phyloP scores from a whole-genome alignment of 2,888 invertebrate species.

The Pyrochroa serraticornis region DNA sequence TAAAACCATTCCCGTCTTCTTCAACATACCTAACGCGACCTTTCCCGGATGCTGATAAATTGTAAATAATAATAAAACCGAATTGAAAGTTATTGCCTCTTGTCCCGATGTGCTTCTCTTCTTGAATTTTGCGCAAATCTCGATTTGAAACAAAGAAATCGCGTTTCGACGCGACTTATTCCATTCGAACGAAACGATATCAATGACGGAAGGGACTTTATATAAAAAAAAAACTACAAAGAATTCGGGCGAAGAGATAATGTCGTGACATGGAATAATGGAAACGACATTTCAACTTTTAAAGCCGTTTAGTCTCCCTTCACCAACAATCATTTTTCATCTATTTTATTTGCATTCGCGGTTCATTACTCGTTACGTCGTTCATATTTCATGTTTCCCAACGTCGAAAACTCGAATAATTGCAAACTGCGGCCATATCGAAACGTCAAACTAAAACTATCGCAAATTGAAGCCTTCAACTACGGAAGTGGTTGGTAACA shows the following conservation, averaged over 20 bases:
- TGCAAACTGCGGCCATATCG: too few species aligned
- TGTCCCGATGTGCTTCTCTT: too few species aligned
- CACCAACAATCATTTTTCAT: slow-evolving; percentile 14
- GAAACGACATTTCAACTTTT: slow-evolving; percentile 19
- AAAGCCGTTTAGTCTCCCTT: slow-evolving; percentile 11
- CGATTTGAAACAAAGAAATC: slow-evolving; percentile 15
- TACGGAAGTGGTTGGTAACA: too few species aligned
- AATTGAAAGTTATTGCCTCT: too few species aligned
- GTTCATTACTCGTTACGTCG: slow-evolving; percentile 6
- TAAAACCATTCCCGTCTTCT: too few species aligned
- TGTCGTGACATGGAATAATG: slow-evolving; percentile 28
- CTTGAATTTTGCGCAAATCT: not conserved
- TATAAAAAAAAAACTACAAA: slow-evolving; percentile 17
- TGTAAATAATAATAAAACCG: too few species aligned
- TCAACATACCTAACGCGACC: not conserved
- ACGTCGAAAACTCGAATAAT: too few species aligned
- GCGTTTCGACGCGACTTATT: slow-evolving; percentile 9
- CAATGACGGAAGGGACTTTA: slow-evolving; percentile 31
- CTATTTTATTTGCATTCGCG: slow-evolving; percentile 18
- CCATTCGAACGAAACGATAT: slow-evolving; percentile 29
- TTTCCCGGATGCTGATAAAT: not conserved
- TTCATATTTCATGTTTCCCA: slow-evolving; percentile 6
- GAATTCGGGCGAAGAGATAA: slow-evolving; percentile 19
- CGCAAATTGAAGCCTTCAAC: too few species aligned
- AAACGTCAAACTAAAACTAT: too few species aligned